A percentile compares a stretch with the other conserved stretches of the same genome.
Evolutionary conservation across 2,113 vertebrate species (phyloP).

Genomic region (Garra rufa): DNA sequence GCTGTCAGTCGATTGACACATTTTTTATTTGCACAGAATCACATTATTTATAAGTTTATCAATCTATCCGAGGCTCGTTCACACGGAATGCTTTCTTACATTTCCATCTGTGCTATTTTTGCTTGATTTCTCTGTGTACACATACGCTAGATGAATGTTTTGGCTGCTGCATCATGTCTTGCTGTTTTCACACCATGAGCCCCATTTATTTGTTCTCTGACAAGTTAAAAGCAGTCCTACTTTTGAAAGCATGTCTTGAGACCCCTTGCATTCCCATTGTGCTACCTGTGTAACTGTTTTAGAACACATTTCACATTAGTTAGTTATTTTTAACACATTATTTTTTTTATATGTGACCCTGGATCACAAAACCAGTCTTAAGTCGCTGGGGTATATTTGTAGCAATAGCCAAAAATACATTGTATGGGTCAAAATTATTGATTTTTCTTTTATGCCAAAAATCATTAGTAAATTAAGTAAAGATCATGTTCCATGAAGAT

Average conservation of each 20-base stretch:
- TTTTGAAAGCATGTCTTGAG: neutral
- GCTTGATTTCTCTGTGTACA: no score
- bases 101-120: no score
- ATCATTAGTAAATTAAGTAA: no score
- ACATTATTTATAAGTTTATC: neutral
- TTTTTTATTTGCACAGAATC: no score
- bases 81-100: neutral
- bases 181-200: neutral
- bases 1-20: no score
- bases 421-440: no score
- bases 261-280: neutral
- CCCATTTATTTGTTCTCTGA: neutral
- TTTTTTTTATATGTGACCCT: no score
- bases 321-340: neutral
- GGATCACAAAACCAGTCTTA: no score
- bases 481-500: no score
- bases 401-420: no score
- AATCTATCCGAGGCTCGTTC: neutral
- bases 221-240: neutral
- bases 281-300: neutral
- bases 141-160: neutral
- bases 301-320: neutral
- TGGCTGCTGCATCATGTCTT: neutral
- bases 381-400: no score
- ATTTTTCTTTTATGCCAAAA: no score